phyloP scores from a whole-genome alignment of 2,113 vertebrate genomes.

The Phodopus roborovskii region DNA sequence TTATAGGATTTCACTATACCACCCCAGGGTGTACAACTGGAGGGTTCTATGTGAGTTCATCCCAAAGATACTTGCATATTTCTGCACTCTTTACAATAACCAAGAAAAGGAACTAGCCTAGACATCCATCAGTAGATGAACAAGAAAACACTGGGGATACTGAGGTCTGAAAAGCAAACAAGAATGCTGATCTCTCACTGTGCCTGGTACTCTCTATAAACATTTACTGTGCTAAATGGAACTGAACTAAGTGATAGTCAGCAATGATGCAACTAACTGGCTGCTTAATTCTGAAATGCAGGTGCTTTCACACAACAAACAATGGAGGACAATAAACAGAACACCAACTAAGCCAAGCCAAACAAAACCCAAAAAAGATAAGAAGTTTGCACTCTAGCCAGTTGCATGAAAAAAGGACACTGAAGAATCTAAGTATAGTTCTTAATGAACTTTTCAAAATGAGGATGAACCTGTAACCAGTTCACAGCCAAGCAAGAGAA shows the following conservation, averaged over 20 bases:
- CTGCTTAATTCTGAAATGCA: constrained; percentile 46
- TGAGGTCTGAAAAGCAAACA: background rate
- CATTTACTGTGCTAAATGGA: background rate
- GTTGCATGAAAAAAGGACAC: background rate
- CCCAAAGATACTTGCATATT: background rate
- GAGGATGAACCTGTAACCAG: background rate
- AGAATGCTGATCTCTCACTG: background rate
- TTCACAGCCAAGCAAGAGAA: background rate
- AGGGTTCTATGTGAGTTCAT: background rate
- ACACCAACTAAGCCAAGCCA: background rate
- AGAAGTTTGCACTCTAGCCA: background rate
- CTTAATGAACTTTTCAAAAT: background rate
- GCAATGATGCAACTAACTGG: background rate
- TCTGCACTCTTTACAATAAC: background rate
- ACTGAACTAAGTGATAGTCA: background rate
- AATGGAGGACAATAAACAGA: background rate
- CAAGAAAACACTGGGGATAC: background rate
- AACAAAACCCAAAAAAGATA: background rate
- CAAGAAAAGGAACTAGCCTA: background rate
- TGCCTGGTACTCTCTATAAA: background rate
- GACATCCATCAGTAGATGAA: background rate
- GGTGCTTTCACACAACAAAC: background rate
- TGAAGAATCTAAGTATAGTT: background rate
- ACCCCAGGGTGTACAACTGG: background rate
- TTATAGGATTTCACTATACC: background rate